phyloP scores from a whole-genome alignment of 2,888 invertebrate genomes.

The Aromia moschata region DNA sequence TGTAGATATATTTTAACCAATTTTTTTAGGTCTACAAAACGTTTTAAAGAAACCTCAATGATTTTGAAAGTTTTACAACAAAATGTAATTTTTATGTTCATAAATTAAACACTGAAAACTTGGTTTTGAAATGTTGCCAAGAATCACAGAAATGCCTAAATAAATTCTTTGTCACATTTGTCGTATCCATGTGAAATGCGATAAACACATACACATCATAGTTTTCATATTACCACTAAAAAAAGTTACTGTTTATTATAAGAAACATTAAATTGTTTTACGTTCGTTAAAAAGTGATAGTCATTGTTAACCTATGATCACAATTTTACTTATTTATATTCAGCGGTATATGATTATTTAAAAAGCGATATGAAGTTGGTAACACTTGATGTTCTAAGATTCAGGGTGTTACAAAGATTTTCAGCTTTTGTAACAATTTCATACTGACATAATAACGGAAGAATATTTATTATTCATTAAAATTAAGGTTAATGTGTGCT shows the following conservation, averaged over 20 bases:
- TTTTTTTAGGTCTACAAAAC: no score
- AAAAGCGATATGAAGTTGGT: not conserved
- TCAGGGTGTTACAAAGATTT: slow-evolving; percentile 21
- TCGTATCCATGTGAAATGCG: no score
- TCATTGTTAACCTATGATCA: slow-evolving; percentile 18
- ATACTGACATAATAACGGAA: slow-evolving; percentile 32
- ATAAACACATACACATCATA: no score
- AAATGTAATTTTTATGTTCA: no score
- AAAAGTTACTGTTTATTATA: slow-evolving; percentile 14
- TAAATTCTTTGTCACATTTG: no score
- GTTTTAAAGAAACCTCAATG: no score
- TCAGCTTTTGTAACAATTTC: slow-evolving; percentile 43
- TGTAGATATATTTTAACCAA: no score
- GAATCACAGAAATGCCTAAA: no score
- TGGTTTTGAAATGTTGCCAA: no score
- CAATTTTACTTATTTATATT: slow-evolving; percentile 14
- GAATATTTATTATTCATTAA: slow-evolving; percentile 36
- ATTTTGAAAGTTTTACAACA: no score
- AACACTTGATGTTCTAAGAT: slow-evolving; percentile 14
- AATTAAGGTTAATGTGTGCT: slow-evolving; percentile 45
- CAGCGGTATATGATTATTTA: slow-evolving; percentile 7
- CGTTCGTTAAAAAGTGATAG: slow-evolving; percentile 24
- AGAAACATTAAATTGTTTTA: slow-evolving; percentile 19
- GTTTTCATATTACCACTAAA: no score
- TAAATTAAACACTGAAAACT: no score